Conservation (phyloP, 2,113 vertebrate species). For the Strigops habroptila region DNA sequence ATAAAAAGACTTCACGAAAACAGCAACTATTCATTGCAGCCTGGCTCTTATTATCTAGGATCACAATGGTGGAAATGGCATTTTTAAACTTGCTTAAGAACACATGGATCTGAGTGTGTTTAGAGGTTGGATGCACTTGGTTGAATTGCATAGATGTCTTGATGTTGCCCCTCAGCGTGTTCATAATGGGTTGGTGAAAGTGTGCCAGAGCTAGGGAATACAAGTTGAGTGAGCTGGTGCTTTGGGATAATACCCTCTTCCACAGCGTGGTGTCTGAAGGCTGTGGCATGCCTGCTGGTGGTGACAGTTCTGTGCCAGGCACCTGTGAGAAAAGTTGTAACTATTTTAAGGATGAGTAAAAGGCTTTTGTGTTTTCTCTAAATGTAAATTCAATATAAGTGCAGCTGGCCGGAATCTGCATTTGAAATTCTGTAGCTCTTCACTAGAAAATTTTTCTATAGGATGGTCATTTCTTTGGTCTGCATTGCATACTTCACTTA, state of each 20-base stretch:
- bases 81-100: background rate
- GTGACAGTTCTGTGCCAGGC: background rate
- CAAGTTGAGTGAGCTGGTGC: accelerated
- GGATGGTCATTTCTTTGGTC: background rate
- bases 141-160: background rate
- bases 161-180: background rate
- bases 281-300: background rate
- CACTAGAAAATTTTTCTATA: background rate
- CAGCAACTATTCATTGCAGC: background rate
- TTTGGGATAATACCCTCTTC: background rate
- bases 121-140: background rate
- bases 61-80: background rate
- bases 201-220: background rate
- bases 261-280: accelerated
- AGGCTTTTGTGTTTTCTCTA: background rate
- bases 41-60: background rate
- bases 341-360: background rate
- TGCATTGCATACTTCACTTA: background rate
- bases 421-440: background rate
- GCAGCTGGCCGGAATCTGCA: background rate
- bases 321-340: background rate
- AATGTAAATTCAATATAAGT: background rate
- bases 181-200: background rate
- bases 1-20: background rate
- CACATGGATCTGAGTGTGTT: background rate